Evolutionary conservation across 1,140 invertebrate species (phyloP).

Genomic region (Drosophila eugracilis): DNA sequence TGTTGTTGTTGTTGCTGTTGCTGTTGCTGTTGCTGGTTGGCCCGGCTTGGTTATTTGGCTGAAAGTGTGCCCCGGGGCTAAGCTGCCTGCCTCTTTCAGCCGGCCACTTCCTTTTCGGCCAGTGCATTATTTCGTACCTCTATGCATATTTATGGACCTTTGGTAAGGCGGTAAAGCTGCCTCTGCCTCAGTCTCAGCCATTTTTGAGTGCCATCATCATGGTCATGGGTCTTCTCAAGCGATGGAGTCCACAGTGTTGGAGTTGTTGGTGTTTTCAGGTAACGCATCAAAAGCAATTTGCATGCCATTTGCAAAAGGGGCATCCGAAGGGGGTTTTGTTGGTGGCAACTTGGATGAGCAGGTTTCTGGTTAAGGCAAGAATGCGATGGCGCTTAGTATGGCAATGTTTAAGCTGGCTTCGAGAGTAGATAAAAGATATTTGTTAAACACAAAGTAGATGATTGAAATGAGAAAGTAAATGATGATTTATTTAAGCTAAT

Average conservation of each 20-base stretch:
- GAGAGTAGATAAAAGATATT: constrained; percentile 23
- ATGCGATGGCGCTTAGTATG: constrained; percentile 73
- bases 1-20: constrained; percentile 37
- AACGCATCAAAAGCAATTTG: constrained; percentile 83
- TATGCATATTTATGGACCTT: constrained; percentile 77
- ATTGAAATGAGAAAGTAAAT: not conserved
- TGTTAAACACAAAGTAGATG: not conserved
- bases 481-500: not conserved
- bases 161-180: constrained; percentile 5
- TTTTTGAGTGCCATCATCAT: constrained; percentile 81
- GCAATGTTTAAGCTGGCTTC: constrained; percentile 53
- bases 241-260: constrained; percentile 14
- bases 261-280: constrained; percentile 35
- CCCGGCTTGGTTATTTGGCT: constrained; percentile 22
- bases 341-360: constrained; percentile 37
- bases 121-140: constrained; percentile 55
- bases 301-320: constrained; percentile 69
- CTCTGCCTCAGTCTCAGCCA: constrained; percentile 56
- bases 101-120: constrained; percentile 64
- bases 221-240: constrained; percentile 10
- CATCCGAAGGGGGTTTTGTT: too few relatives aligned
- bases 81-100: constrained; percentile 52
- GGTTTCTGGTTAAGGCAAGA: constrained; percentile 59
- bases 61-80: constrained; percentile 77
- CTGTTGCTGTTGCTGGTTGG: constrained; percentile 44